A percentile compares a stretch with the other conserved stretches of the same genome.
phyloP scores from a whole-genome alignment of 2,113 vertebrate genomes.

The Eretmochelys imbricata region DNA sequence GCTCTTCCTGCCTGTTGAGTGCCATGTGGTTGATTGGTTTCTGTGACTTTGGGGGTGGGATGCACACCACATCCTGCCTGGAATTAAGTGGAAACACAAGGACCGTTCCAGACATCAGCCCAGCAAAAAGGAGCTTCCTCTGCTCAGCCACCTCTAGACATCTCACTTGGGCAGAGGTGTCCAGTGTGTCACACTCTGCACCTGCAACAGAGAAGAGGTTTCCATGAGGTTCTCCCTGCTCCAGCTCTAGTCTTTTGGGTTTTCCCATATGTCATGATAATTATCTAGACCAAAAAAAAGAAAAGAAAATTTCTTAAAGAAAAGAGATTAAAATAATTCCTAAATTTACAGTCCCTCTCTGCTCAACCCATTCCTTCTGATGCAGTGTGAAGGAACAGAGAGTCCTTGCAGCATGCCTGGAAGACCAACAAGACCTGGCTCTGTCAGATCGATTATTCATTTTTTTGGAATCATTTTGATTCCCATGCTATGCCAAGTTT shows the following conservation, averaged over 20 bases:
- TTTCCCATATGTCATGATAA: not conserved
- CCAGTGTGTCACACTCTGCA: conserved; percentile 52
- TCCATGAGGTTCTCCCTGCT: not conserved
- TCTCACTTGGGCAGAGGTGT: conserved; percentile 72
- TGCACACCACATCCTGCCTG: conserved; percentile 78
- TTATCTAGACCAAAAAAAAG: not conserved
- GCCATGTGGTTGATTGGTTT: conserved; percentile 66
- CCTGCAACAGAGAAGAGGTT: conserved; percentile 62
- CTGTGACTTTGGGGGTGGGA: conserved; percentile 81
- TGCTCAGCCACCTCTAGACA: conserved; percentile 81
- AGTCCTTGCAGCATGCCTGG: not conserved
- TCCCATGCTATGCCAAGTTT: not conserved
- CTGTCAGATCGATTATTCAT: not conserved
- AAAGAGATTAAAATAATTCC: not conserved
- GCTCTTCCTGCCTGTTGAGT: conserved; percentile 73
- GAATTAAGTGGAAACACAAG: conserved; percentile 82
- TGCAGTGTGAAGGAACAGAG: not conserved
- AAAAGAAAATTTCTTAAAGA: not conserved
- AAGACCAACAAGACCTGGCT: not conserved
- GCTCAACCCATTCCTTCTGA: not conserved
- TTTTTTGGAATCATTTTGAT: not conserved
- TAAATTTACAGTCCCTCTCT: not conserved
- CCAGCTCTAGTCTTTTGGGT: not conserved
- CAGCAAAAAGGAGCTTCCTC: conserved; percentile 79
- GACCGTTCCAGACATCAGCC: conserved; percentile 79